phyloP scores from a whole-genome alignment of 1,140 invertebrate species.

The Limonius californicus region DNA sequence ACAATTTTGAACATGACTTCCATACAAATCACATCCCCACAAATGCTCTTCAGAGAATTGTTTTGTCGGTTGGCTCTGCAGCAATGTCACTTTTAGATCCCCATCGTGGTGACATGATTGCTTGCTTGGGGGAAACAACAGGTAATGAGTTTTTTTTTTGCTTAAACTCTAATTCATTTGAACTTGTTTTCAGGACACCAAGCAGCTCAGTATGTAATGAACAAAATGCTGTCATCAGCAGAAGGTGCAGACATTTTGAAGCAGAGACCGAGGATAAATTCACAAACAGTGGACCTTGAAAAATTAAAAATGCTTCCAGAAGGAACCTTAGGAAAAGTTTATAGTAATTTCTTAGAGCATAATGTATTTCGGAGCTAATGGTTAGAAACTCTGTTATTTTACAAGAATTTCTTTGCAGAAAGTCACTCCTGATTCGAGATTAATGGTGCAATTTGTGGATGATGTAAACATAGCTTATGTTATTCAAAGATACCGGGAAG shows the following conservation, averaged over 20 bases:
- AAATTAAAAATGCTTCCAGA: slow-evolving; percentile 67
- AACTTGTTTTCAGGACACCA: slow-evolving; percentile 39
- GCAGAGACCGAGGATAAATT: slow-evolving; percentile 84
- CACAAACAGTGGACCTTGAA: slow-evolving; percentile 73
- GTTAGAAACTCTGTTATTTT: background rate
- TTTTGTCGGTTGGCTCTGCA: slow-evolving; percentile 78
- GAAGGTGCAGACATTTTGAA: slow-evolving; percentile 72
- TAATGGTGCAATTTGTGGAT: slow-evolving; percentile 86
- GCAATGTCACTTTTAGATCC: slow-evolving; percentile 71
- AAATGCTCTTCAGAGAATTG: slow-evolving; percentile 65
- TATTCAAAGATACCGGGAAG: slow-evolving; percentile 95
- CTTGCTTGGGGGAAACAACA: slow-evolving; percentile 87
- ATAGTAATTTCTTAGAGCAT: slow-evolving; percentile 74
- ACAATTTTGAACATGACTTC: slow-evolving; percentile 51
- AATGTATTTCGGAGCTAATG: slow-evolving; percentile 59
- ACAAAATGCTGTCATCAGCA: slow-evolving; percentile 53
- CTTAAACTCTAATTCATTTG: slow-evolving; percentile 4
- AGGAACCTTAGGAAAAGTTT: slow-evolving; percentile 79
- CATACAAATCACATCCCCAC: slow-evolving; percentile 66
- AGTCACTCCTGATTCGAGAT: slow-evolving; percentile 89
- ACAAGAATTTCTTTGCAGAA: slow-evolving; percentile 53
- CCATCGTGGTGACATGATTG: slow-evolving; percentile 85
- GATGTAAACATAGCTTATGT: slow-evolving; percentile 91
- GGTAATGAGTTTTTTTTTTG: too few species aligned
- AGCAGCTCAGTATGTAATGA: slow-evolving; percentile 64